Evolutionary conservation across 2,797 vertebrate genomes (phyloP).

Genomic region (Argya squamiceps): DNA sequence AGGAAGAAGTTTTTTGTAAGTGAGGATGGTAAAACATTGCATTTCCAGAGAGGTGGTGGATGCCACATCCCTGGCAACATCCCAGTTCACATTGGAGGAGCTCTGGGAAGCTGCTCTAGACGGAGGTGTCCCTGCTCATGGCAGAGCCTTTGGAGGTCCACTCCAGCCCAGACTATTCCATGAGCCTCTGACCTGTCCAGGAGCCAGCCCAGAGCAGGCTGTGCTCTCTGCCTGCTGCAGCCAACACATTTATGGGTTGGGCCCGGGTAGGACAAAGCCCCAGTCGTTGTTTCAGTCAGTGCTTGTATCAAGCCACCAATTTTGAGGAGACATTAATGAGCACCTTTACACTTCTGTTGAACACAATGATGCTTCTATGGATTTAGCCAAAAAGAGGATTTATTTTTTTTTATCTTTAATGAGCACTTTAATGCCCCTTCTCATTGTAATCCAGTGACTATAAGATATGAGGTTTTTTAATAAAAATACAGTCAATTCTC

Average conservation of each 20-base stretch:
- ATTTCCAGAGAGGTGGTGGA: not conserved
- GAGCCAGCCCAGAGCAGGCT: not conserved
- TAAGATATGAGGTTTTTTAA: slow-evolving; percentile 47
- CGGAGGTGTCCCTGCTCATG: not conserved
- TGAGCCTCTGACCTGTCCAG: not conserved
- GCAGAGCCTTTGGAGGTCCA: no score
- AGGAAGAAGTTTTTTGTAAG: not conserved
- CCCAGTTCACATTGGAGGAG: fast-evolving
- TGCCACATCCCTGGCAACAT: not conserved
- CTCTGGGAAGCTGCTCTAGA: not conserved
- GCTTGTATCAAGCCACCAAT: not conserved
- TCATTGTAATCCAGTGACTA: not conserved
- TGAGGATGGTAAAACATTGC: not conserved
- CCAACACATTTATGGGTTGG: fast-evolving
- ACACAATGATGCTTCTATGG: not conserved
- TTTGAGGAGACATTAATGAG: not conserved
- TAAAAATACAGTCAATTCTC: slow-evolving; percentile 44
- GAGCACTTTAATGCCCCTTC: not conserved
- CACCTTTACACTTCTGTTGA: not conserved
- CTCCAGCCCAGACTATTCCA: fast-evolving
- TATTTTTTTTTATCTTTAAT: not conserved
- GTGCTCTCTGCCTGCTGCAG: not conserved
- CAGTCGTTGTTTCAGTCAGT: not conserved
- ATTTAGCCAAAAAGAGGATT: not conserved
- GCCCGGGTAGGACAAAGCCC: not conserved